Evolutionary conservation across 2,113 vertebrate species (phyloP), one percentile per base, ranked within the genome.

Genomic region (Anarrhichthys ocellatus): DNA sequence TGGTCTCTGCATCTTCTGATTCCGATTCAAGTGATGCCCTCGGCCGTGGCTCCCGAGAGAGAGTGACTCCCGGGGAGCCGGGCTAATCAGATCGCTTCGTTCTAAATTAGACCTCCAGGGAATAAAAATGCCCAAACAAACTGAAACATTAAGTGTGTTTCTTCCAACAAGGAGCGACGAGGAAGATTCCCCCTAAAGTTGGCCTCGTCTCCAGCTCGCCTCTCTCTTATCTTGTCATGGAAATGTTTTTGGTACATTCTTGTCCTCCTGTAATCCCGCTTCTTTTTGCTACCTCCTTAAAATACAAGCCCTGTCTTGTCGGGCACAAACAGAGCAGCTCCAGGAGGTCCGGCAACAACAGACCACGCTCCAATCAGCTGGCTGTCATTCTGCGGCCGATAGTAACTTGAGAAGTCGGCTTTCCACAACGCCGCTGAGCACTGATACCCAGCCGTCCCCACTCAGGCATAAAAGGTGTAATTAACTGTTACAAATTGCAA

Each of bases 71-170:
- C 36, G 68, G 83, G 87, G 81, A 90, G 90, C 62, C 15, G 20
- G 81, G 87, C 89, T 92, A 92, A 93, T 93, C 89, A 92, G 86
- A 93, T 90, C 32, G 63, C 81, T 90, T 88, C 82, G 56, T 91
- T 85, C 81, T 88, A 93, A 93, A 93, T 93, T 92, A 91, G 90
- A 91, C 87, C 90, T 90, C 85, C 74, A 46, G 91, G 92, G 92
- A 92, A 78, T 73, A 83, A 87, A 59, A 87, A 92, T 75, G 81
- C 67, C 87, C 92, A 91, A 92, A 91, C 87, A 92, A 90, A 91
- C 88, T 71, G 79, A 92, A 92, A 93, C 82, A 88, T 87, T 88
- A 83, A 88, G 80, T 64, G 80, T 72, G 77, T 89, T 88, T 90
- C 90, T 91, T 72, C 44, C 50, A 79, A 90, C 77, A 86, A 76